Base-by-base conservation (phyloP, 2,113 vertebrate genomes). In the Puma concolor region DNA sequence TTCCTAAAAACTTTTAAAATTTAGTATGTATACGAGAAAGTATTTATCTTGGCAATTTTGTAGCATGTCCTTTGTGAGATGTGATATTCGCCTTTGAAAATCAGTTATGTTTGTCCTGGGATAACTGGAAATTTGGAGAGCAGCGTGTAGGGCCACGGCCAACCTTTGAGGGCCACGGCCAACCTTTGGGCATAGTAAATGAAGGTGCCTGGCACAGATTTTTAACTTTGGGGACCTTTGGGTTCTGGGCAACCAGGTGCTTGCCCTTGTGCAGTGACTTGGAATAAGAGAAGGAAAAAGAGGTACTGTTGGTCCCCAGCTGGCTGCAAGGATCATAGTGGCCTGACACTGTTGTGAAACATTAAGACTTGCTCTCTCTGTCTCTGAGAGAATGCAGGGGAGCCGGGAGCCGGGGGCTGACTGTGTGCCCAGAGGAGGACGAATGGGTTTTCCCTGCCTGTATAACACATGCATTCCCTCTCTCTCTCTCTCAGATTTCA, bases 1-100 rank as follows among this genome's bases (percentile, higher is more conserved):
- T 87, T 93, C n/a, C 48, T 93, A 72, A 97, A 90, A 86, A 89
- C 41, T 57, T 77, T 83, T 71, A 76, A 52, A 84, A 63, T 77
- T 76, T 81, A 92, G 48, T 72, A 41, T 7, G 5, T 41, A 36
- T 21, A 60, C 80, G 76, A 66, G 81, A n/a, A 90, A 84, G 19
- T 25, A 50, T 11, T 7, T 52, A 48, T 88, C 74, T 85, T 83
- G 44, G 36, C 15, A 74, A 38, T 87, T 76, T 91, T 11, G 1
- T 44, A 54, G 50, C 9, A 27, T 63, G 31, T 38, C 31, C 41
- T 94, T 63, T 76, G 36, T 84, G 50, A 95, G 64, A 80, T 66
- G 15, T 23, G 66, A 31, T 76, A 66, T 88, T 94, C 57, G 74
- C 52, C 16, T 84, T 67, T 74, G 71, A 80, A 50, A 36, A 27